Percentiles rank a stretch among this genome's conserved stretches.
These are phyloP conservation scores for Xanthia togata DNA, from an alignment of 2,888 invertebrate species.

Conservation along the genomic window DNA sequence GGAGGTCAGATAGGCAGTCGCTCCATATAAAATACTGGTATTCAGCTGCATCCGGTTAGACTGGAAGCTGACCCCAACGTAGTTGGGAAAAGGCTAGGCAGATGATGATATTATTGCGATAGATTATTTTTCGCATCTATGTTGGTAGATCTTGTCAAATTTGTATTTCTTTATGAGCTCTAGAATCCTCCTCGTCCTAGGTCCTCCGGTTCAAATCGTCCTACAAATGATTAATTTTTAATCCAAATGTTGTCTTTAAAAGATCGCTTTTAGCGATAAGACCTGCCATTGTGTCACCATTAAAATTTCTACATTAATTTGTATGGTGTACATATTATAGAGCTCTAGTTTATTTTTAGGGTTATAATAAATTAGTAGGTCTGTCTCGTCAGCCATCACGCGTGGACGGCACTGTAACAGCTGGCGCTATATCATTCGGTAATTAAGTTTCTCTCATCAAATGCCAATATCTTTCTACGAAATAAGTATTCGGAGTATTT, in stretches of 20 bases:
- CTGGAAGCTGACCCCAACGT: no score
- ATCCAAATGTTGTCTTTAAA: no score
- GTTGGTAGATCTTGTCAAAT: not conserved
- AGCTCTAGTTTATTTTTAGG: no score
- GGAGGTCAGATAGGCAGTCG: no score
- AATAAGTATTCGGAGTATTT: not conserved
- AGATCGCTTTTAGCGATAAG: no score
- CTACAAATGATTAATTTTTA: not conserved
- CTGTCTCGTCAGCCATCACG: not conserved
- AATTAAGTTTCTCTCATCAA: slow-evolving; percentile 25
- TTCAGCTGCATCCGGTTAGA: no score
- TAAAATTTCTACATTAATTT: no score
- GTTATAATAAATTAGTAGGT: not conserved
- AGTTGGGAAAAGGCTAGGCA: no score
- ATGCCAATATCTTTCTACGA: not conserved
- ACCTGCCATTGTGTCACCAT: no score
- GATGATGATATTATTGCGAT: no score
- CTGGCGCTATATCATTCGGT: slow-evolving; percentile 3
- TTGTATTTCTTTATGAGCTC: not conserved
- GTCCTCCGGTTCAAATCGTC: not conserved
- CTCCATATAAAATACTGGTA: no score
- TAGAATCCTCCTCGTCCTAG: not conserved
- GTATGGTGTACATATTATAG: no score
- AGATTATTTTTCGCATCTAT: not conserved
- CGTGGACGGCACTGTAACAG: slow-evolving; percentile 10